Base-by-base conservation (phyloP, 2,888 invertebrate genomes). In the Trichopoda pennipes region DNA sequence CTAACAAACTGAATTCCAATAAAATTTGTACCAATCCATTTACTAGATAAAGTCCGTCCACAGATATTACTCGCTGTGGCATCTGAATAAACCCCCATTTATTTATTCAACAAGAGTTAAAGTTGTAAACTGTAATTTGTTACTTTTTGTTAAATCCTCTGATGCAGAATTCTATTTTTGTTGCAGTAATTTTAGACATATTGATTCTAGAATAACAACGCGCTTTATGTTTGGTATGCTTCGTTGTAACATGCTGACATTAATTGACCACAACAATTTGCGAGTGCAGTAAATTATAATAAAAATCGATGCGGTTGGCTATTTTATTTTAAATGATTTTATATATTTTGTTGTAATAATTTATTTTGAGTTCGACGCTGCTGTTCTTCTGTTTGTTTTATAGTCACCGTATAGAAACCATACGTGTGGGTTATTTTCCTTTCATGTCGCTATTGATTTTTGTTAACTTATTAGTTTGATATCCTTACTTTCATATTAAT, bases 221-320 rank as follows among this genome's bases (percentile, higher is more conserved):
- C 17, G 16, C 17, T 9, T n/a, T 17, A 19, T 49, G 12, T 53
- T 42, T 23, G 60, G 51, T 53, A 17, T 73, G 60, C 73, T 79
- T 79, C 49, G 49, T 66, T 73, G 79, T 47, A 79, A 73, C 72
- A 79, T 85, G 87, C 85, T 88, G 88, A 87, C 88, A 87, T 88
- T 88, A 88, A 88, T 88, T 88, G 88, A 88, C 88, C 88, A 86
- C 88, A 88, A 86, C 87, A 86, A 87, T 87, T 88, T 87, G 87
- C 87, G 85, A 73, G 80, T 86, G 88, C 88, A 87, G 88, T 88
- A 88, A 88, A 88, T 88, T 88, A 88, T 86, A 88, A 88, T 88
- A 85, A 88, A 56, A 88, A 88, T 87, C 87, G 63, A 69, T 80
- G 69, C 49, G 73, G 60, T 61, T 47, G 38, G 66, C 51, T 23